A percentile compares a stretch with the other conserved stretches of the same genome.
phyloP scores from a whole-genome alignment of 2,888 invertebrate genomes.

The Hypolimnas misippus region DNA sequence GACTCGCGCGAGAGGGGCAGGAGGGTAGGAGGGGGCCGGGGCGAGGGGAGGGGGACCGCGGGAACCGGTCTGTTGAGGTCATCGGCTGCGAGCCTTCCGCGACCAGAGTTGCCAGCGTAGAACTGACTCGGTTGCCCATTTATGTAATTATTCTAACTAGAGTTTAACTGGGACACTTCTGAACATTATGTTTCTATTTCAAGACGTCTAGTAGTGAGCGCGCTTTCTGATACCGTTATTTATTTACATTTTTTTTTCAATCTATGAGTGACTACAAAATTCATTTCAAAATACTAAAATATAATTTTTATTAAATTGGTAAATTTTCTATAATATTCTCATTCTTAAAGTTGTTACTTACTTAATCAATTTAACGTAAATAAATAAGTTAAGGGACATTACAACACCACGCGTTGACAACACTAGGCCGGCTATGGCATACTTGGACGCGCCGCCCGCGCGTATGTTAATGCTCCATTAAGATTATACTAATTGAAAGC shows the following conservation, averaged over 20 bases:
- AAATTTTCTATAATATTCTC: background rate
- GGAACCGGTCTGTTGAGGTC: conserved; percentile 82
- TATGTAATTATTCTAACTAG: conserved; percentile 62
- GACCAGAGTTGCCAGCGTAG: conserved; percentile 72
- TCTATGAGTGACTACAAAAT: background rate
- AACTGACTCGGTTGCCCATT: conserved; percentile 60
- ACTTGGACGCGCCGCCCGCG: conserved; percentile 71
- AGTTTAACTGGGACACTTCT: conserved; percentile 62
- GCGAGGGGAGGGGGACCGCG: conserved; percentile 55
- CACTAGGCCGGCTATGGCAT: conserved; percentile 62
- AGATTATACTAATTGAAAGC: conserved; percentile 85
- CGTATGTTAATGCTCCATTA: conserved; percentile 83
- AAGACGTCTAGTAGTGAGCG: conserved; percentile 40
- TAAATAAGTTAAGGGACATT: conserved; percentile 11
- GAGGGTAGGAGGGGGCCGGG: conserved; percentile 51
- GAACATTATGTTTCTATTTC: conserved; percentile 58
- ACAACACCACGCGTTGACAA: conserved; percentile 53
- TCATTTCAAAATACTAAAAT: background rate
- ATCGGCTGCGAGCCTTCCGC: conserved; percentile 82
- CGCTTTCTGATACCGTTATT: background rate
- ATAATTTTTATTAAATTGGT: background rate
- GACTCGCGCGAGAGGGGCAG: conserved; percentile 67
- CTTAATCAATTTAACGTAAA: background rate
- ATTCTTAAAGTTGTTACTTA: background rate
- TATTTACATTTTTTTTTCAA: background rate